Evolutionary conservation across 2,797 vertebrate genomes (phyloP), one percentile per base, ranked within the genome.

Genomic region (Limosa lapponica): DNA sequence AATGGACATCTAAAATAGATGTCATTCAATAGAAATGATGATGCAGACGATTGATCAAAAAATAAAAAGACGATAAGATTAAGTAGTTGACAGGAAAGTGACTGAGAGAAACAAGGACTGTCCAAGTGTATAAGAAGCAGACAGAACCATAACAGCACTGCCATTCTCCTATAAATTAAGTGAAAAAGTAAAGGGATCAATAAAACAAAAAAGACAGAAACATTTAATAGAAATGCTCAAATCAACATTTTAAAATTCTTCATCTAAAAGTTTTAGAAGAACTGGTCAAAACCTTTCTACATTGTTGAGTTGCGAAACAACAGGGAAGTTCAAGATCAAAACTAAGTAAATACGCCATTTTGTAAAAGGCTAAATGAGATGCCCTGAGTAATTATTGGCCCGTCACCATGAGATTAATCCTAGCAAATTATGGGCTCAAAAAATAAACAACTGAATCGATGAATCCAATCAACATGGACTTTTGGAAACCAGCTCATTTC

Each of bases 401-500:
- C 0, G 1, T 65, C n/a, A 74, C 23, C 54, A 46, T n/a, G 62
- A 86, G 18, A 75, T 24, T 62, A 87, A 91, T 75, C 44, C 65
- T n/a, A 82, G 57, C 23, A 94, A 94, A 91, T 89, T 67, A 87
- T 69, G 43, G 66, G 30, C 32, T 91, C 57, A 90, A 37, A 83
- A 43, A 91, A 90, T 91, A 91, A 94, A 72, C 66, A 80, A 85
- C 37, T 83, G 82, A 54, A 73, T 83, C 15, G 0, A 94, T 90
- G 32, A 74, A 88, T 85, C 44, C 72, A 91, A 69, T 78, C 89
- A 93, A 61, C 34, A 10, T 5, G 22, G 37, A 41, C 64, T 93
- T 89, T 91, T 95, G 67, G 65, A 93, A 89, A 78, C 9, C 4
- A 74, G 41, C 46, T 88, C 62, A 55, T 81, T 95, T 83, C 82